Base-by-base conservation (phyloP, 1,140 invertebrate genomes). In the Aphidius gifuensis region DNA sequence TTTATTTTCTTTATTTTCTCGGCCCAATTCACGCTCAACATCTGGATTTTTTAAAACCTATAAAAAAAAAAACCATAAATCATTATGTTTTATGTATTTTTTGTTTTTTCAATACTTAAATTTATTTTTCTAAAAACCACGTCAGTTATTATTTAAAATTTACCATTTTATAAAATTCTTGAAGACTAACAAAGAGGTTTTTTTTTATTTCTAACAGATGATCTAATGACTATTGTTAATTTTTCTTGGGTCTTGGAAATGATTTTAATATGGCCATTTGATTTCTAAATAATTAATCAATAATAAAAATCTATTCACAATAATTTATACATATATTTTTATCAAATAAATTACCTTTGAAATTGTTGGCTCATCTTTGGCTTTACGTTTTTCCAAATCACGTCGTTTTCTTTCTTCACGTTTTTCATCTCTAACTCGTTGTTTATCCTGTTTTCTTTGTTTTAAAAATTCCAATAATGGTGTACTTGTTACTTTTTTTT, bases 401-500 rank as follows among this genome's bases (percentile, higher is more conserved):
- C 83, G 82, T 69, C 84, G 84, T 71, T 88, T 84, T 45, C 89
- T 79, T 64, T 91, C 88, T 66, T 91, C 86, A 6, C 85, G 83
- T 68, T 90, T 87, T 65, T 91, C 90, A 74, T 89, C 85, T 67
- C 80, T 77, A 9, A 84, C 72, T 65, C 83, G 76, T 70, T 84
- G 81, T 68, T 82, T 82, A 50, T 90, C 88, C 58, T 85, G 86
- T 68, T 89, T 90, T 67, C 89, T 88, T 68, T 89, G 88, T 62
- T 90, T 92, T 44, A 98, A 80, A 76, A 87, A 97, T 64, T 97
- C 93, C 60, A 97, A 83, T 45, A 98, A 80, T 7, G 96, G 95
- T 43, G 94, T 97, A 32, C 91, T 88, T 6, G 81, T 84, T 4
- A 89, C 76, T 82, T 87, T 83, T 68, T 84, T 78, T 78, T 75